Evolutionary conservation across 2,797 vertebrate genomes (phyloP), one percentile per base, ranked within the genome.

Genomic region (Amphiprion clarkii): DNA sequence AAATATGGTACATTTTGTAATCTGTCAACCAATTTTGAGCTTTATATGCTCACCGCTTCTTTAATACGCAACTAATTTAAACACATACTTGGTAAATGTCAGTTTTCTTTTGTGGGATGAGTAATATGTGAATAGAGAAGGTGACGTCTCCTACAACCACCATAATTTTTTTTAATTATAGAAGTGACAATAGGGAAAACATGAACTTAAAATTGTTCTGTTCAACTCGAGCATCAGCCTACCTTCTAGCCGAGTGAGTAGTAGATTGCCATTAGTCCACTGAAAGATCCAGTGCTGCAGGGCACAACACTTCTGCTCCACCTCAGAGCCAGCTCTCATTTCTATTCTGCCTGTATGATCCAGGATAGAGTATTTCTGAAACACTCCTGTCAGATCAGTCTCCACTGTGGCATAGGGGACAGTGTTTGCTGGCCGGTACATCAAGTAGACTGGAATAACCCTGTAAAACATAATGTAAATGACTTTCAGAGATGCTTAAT

Each of bases 221-320:
- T 53, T 74, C 21, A 5, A 39, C 33, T 73, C 6, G 48, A 11
- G 44, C 7, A 25, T 56, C 42, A 3, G 11, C 65, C 58, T 94
- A 99, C 98, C 98, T 95, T 98, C 96, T 62, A 99, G 80, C 40
- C 95, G 95, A 1, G 96, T 96, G 86, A 99, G 94, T 0, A 99
- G 92, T 85, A 99, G 95, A 87, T 97, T 97, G 82, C 98, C 97
- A 0, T 93, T 97, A 27, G 98, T 99, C 98, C 98, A 99, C 89
- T 97, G 96, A 82, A 96, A 96, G 64, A 99, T 95, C 98, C 98
- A 99, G 2, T 99, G 98, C 92, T 99, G 97, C 83, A 99, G 96
- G 66, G 97, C 83, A 55, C 94, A 96, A 82, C 97, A 99, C 64
- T 99, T 99, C 78, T 95, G 96, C 71, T 93, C 87, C 0, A 93